Percentiles rank a stretch among this genome's conserved stretches.
phyloP scores from a whole-genome alignment of 2,888 invertebrate genomes.

The Drosophila histrio region DNA sequence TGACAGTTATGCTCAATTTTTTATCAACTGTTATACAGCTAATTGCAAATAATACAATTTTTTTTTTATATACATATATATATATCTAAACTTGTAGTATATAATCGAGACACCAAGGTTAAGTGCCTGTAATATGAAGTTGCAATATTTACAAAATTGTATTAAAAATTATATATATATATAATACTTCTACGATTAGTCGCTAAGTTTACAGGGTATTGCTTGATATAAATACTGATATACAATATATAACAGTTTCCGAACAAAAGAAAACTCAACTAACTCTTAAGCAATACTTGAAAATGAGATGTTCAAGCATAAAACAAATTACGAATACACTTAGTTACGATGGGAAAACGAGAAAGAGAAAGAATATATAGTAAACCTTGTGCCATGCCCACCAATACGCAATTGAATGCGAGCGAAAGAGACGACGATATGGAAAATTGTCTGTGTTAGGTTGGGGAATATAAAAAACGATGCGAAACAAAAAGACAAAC shows the following conservation, averaged over 20 bases:
- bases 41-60: conserved; percentile 7
- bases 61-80: conserved; percentile 16
- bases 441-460: not conserved
- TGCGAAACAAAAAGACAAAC: conserved; percentile 9
- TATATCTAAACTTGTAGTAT: conserved; percentile 11
- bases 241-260: conserved; percentile 22
- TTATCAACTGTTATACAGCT: conserved; percentile 52
- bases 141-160: conserved; percentile 73
- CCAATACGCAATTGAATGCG: conserved; percentile 39
- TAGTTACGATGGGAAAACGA: conserved; percentile 7
- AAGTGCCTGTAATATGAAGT: conserved; percentile 69
- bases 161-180: conserved; percentile 15
- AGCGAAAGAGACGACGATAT: conserved; percentile 13
- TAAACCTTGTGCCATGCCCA: conserved; percentile 72
- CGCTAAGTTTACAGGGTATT: conserved; percentile 55
- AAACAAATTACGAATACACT: conserved; percentile 16
- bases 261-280: conserved; percentile 19
- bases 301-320: not conserved
- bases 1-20: conserved; percentile 59
- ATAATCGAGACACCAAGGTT: conserved; percentile 47
- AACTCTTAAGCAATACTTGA: not conserved
- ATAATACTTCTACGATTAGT: conserved; percentile 9
- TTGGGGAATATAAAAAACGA: conserved; percentile 6
- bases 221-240: conserved; percentile 11
- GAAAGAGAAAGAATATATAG: conserved; percentile 11